Evolutionary conservation across 2,797 vertebrate species (phyloP), one percentile per base, ranked within the genome.

Genomic region (Oryzias dopingdopingensis): DNA sequence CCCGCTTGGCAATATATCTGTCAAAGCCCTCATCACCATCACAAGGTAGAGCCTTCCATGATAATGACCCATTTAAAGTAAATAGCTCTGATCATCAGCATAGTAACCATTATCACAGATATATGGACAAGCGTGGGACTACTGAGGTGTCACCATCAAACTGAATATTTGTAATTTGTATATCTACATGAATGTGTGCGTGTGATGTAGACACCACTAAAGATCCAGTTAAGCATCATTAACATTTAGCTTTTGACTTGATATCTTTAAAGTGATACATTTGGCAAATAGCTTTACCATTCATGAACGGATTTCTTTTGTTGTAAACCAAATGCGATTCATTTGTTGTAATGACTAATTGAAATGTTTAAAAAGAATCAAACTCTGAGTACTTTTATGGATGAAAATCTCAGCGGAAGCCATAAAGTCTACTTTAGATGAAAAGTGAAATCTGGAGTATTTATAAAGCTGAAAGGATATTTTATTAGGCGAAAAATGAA

Each of bases 31-130:
- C 86, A 88, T 90, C 89, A 84, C 86, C 86, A 85, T 86, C 76
- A 71, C 72, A 84, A 87, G 85, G 87, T 88, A 83, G 68, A 86
- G 76, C 79, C 82, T 85, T 86, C 80, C 70, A 66, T 72, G 71
- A 89, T 91, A 90, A 91, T 87, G 83, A 88, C 76, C 87, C 85
- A 90, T 91, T 91, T 90, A 89, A 86, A 88, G 88, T 84, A 91
- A 90, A 91, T 86, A 80, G 86, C 87, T 89, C 75, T 89, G 75
- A 87, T 89, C 84, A 83, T 82, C 83, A 85, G 85, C 69, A 76
- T 81, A 76, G 79, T 79, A 84, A 84, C 87, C 86, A 90, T 86
- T 88, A 88, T 79, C 76, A 65, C 43, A 80, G 79, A 88, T 86
- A 80, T 86, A 86, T 84, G 76, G 77, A 72, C 67, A 48, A 65